Conservation (phyloP, 2,797 vertebrate genomes). For the Propithecus deckenii region DNA sequence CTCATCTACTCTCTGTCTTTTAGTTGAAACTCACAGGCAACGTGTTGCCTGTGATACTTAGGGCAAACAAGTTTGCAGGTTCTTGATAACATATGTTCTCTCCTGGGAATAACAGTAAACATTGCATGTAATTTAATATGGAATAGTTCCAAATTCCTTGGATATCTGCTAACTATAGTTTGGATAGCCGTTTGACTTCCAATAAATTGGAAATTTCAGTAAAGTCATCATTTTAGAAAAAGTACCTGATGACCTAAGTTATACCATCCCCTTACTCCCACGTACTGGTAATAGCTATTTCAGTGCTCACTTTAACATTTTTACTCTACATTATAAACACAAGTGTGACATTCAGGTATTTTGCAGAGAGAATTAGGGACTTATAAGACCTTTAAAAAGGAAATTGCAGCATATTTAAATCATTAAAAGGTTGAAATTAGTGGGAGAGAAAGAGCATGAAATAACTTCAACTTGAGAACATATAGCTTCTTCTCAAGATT, state of each 20-base stretch:
- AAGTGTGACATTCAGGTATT: not conserved
- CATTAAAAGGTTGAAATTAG: not conserved
- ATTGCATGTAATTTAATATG: not conserved
- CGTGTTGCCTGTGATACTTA: not conserved
- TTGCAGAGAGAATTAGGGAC: not conserved
- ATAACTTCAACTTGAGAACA: not conserved
- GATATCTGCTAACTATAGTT: not conserved
- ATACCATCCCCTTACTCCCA: not conserved
- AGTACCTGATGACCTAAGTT: not conserved
- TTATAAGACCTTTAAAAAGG: slow-evolving; percentile 12
- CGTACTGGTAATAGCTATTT: not conserved
- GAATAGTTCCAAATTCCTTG: not conserved
- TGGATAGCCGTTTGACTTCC: not conserved
- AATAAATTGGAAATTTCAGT: not conserved
- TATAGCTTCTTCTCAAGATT: not conserved
- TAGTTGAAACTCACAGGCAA: not conserved
- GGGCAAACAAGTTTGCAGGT: not conserved
- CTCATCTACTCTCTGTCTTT: not conserved
- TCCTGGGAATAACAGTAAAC: not conserved
- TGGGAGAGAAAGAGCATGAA: not conserved
- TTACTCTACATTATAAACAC: not conserved
- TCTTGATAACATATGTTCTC: not conserved
- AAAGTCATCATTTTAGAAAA: not conserved
- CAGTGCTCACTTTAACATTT: not conserved
- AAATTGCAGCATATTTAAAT: slow-evolving; percentile 18